Evolutionary conservation across 2,113 vertebrate genomes (phyloP).

Genomic region (Zosterops lateralis): DNA sequence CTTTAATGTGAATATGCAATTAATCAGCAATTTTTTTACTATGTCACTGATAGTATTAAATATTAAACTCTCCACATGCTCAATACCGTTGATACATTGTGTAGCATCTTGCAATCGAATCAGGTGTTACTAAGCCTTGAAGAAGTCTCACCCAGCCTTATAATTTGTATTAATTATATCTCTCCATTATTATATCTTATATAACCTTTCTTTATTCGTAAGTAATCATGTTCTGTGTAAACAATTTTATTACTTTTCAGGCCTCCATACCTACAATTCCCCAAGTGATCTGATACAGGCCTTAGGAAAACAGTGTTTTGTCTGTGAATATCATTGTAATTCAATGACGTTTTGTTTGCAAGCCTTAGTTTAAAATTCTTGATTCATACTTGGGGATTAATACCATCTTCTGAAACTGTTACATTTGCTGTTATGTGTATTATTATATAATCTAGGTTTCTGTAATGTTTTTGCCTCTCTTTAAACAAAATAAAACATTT

Average conservation of each 20-base stretch:
- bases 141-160: constrained; percentile 29
- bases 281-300: neutral
- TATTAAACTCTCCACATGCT: neutral
- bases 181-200: neutral
- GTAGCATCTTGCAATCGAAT: neutral
- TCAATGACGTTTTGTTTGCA: neutral
- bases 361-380: neutral
- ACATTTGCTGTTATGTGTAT: neutral
- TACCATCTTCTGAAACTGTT: neutral
- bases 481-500: neutral
- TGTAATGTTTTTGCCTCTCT: neutral
- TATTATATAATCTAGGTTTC: neutral
- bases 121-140: constrained; percentile 22
- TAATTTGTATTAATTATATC: constrained; percentile 43
- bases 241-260: neutral
- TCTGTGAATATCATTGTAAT: neutral
- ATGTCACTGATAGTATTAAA: neutral
- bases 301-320: neutral
- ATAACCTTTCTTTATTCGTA: neutral
- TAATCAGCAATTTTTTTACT: neutral
- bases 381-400: neutral
- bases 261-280: neutral
- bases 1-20: neutral
- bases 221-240: neutral
- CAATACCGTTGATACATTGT: neutral